Percentiles rank a stretch among this genome's conserved stretches.
Conservation (phyloP, 2,888 invertebrate genomes). For the Oegoconia quadripuncta region DNA sequence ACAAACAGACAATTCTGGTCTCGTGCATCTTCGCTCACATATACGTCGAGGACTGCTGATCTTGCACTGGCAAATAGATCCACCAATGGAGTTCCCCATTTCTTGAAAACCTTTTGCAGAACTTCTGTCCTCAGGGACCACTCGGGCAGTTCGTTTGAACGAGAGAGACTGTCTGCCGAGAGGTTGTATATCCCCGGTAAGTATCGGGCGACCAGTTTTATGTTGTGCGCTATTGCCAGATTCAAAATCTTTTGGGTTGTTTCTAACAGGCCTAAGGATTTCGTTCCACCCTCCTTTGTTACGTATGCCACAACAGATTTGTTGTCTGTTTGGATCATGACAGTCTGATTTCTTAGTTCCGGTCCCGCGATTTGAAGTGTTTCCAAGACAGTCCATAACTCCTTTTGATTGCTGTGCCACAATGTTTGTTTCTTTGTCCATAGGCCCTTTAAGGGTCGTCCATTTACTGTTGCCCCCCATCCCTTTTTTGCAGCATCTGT, state of each 20-base stretch:
- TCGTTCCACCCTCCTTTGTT: slow-evolving; percentile 22
- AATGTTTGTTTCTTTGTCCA: slow-evolving; percentile 8
- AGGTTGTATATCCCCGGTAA: slow-evolving; percentile 20
- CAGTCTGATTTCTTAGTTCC: not conserved
- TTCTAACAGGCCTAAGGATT: slow-evolving; percentile 12
- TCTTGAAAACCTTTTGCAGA: slow-evolving; percentile 4
- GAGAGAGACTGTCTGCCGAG: slow-evolving; percentile 20
- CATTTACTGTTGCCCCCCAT: slow-evolving; percentile 13
- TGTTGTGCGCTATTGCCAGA: slow-evolving; percentile 5
- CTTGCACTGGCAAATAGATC: slow-evolving; percentile 20
- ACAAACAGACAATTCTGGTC: slow-evolving; percentile 9
- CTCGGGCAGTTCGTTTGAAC: slow-evolving; percentile 5
- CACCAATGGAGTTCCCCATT: slow-evolving; percentile 12
- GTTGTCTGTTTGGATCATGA: slow-evolving; percentile 13
- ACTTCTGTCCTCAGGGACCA: not conserved
- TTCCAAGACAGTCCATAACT: slow-evolving; percentile 7
- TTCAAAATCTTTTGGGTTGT: slow-evolving; percentile 11
- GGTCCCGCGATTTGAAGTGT: not conserved
- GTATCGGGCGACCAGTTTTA: slow-evolving; percentile 15
- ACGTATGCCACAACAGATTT: slow-evolving; percentile 19
- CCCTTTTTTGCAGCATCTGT: slow-evolving; percentile 14
- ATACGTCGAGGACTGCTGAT: slow-evolving; percentile 17
- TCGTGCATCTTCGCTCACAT: slow-evolving; percentile 15
- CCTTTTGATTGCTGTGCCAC: slow-evolving; percentile 18
- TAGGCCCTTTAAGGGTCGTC: not conserved